Evolutionary conservation across 37 sponge, comb jelly and placozoan species (phyloP).

Genomic region (Agelas oroides): DNA sequence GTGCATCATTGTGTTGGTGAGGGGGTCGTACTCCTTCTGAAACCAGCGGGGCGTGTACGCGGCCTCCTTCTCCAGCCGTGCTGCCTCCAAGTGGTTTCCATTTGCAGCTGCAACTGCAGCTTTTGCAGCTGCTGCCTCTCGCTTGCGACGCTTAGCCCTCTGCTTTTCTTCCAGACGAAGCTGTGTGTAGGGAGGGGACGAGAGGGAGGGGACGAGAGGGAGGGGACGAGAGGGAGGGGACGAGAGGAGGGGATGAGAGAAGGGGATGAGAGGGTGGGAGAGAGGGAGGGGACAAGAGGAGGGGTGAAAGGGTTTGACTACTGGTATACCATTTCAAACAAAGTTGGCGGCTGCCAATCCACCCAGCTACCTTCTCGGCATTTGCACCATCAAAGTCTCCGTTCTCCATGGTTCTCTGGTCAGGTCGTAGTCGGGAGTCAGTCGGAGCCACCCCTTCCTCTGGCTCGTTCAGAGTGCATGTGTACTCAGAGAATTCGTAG

Average conservation of each 20-base stretch:
- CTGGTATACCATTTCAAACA: no score
- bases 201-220: not conserved
- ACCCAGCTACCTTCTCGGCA: slow-evolving; percentile 78
- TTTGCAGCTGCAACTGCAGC: slow-evolving; percentile 77
- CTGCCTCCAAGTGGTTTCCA: slow-evolving; percentile 78
- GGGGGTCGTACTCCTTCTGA: slow-evolving; percentile 79
- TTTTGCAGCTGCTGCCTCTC: slow-evolving; percentile 76
- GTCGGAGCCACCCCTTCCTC: slow-evolving; percentile 94
- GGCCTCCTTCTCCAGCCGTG: slow-evolving; percentile 68
- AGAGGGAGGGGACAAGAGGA: not conserved
- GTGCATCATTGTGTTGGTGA: slow-evolving; percentile 76
- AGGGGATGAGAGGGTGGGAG: no score
- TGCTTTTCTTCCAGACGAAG: slow-evolving; percentile 92
- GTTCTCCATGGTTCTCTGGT: slow-evolving; percentile 88
- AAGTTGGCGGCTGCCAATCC: no score
- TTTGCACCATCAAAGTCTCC: slow-evolving; percentile 89
- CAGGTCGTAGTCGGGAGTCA: slow-evolving; percentile 91
- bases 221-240: no score
- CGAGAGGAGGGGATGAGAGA: no score
- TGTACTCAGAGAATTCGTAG: slow-evolving; percentile 84
- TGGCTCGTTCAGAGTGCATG: slow-evolving; percentile 85
- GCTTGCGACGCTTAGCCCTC: slow-evolving; percentile 83
- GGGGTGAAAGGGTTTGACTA: not conserved
- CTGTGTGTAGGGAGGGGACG: slow-evolving; percentile 8
- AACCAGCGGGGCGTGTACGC: slow-evolving; percentile 84